phyloP scores from a whole-genome alignment of 2,888 invertebrate species.

The Dimorphilus gyrociliatus region DNA sequence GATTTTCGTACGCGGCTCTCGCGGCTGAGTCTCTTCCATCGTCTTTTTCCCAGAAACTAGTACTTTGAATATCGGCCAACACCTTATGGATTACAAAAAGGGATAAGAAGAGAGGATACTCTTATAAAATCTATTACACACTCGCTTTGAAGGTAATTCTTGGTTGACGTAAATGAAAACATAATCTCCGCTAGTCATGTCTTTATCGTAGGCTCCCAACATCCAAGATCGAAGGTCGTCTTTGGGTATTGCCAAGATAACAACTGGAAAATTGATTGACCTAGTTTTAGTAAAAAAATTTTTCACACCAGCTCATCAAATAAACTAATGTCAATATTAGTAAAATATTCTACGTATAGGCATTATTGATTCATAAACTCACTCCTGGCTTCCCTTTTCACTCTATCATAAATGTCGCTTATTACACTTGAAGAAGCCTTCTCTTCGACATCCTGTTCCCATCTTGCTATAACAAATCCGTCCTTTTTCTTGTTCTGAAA shows the following conservation, averaged over 20 bases:
- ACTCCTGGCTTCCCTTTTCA: constrained; percentile 23
- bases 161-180: constrained; percentile 22
- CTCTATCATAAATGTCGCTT: constrained; percentile 9
- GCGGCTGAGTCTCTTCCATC: constrained; percentile 17
- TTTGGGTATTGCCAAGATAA: constrained; percentile 19
- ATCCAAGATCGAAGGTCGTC: constrained; percentile 18
- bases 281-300: too few relatives aligned
- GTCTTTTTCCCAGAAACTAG: constrained; percentile 13
- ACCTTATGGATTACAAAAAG: too few relatives aligned
- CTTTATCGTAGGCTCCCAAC: constrained; percentile 16
- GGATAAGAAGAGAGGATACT: too few relatives aligned
- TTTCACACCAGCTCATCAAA: too few relatives aligned
- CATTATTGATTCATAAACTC: constrained; percentile 5
- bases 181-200: constrained; percentile 23
- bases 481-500: constrained; percentile 2
- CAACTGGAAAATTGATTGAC: constrained; percentile 17
- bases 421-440: constrained; percentile 12
- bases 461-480: constrained; percentile 5
- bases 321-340: too few relatives aligned
- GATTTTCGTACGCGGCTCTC: constrained; percentile 16
- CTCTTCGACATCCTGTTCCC: constrained; percentile 11
- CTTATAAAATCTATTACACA: too few relatives aligned
- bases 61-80: constrained; percentile 8
- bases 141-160: constrained; percentile 11
- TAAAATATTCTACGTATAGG: too few relatives aligned